These are phyloP conservation scores for Hemaris fuciformis DNA, from an alignment of 2,888 invertebrate species.

Conservation along the genomic window DNA sequence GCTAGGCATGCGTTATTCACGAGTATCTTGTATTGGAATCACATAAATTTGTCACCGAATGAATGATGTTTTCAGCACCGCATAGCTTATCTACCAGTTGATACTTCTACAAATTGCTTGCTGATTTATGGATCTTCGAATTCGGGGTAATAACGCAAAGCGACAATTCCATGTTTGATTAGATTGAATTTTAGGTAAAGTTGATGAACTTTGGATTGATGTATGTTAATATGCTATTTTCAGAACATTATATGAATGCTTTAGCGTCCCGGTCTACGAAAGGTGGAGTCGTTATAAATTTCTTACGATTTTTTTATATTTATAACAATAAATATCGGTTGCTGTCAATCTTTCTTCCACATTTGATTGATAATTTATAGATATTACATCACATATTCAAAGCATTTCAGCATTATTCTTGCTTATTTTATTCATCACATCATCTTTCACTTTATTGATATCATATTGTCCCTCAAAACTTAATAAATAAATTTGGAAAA, in stretches of 20 bases:
- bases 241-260: neutral
- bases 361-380: too few relatives aligned
- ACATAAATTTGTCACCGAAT: conserved; percentile 58
- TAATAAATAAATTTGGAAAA: too few relatives aligned
- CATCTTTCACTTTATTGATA: too few relatives aligned
- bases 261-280: too few relatives aligned
- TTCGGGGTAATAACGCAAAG: neutral
- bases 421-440: too few relatives aligned
- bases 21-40: conserved; percentile 37
- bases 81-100: conserved; percentile 41
- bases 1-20: conserved; percentile 4
- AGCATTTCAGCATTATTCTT: too few relatives aligned
- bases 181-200: neutral
- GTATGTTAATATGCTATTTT: neutral
- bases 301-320: too few relatives aligned
- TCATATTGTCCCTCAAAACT: too few relatives aligned
- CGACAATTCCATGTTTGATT: neutral
- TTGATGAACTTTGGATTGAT: neutral
- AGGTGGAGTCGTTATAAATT: too few relatives aligned
- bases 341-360: too few relatives aligned
- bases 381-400: too few relatives aligned
- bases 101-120: conserved; percentile 13
- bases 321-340: too few relatives aligned
- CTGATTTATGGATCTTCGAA: neutral
- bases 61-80: conserved; percentile 46